Conservation (phyloP, 2,797 vertebrate species). For the Tragopan temminckii region DNA sequence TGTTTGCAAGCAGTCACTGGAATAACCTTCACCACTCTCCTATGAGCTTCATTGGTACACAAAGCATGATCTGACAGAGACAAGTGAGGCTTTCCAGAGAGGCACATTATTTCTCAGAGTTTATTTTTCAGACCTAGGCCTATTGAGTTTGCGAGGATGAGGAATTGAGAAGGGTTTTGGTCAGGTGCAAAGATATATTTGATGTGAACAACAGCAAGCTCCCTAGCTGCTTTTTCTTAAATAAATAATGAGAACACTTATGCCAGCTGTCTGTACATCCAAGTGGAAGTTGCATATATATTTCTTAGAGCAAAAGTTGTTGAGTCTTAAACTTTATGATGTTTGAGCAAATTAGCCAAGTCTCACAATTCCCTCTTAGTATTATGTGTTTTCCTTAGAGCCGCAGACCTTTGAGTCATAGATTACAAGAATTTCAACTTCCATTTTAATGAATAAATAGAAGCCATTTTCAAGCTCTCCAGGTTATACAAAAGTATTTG, state of each 20-base stretch:
- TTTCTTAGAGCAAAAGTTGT: constrained; percentile 1
- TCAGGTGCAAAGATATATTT: not conserved
- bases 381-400: not conserved
- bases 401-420: not conserved
- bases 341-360: not conserved
- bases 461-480: not conserved
- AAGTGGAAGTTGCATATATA: not conserved
- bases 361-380: not conserved
- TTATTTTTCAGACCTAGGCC: constrained; percentile 1
- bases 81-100: not conserved
- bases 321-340: not conserved
- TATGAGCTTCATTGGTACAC: not conserved
- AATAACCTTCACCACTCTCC: constrained; percentile 27
- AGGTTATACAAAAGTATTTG: not conserved
- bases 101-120: not conserved
- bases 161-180: not conserved
- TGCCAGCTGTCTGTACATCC: not conserved
- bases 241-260: constrained; percentile 27
- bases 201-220: not conserved
- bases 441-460: not conserved
- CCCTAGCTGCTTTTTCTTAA: not conserved
- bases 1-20: not conserved
- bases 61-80: constrained; percentile 8
- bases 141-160: not conserved
- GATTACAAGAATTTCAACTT: not conserved